Evolutionary conservation across 2,113 vertebrate species (phyloP), one percentile per base, ranked within the genome.

Genomic region (Columba janthina): DNA sequence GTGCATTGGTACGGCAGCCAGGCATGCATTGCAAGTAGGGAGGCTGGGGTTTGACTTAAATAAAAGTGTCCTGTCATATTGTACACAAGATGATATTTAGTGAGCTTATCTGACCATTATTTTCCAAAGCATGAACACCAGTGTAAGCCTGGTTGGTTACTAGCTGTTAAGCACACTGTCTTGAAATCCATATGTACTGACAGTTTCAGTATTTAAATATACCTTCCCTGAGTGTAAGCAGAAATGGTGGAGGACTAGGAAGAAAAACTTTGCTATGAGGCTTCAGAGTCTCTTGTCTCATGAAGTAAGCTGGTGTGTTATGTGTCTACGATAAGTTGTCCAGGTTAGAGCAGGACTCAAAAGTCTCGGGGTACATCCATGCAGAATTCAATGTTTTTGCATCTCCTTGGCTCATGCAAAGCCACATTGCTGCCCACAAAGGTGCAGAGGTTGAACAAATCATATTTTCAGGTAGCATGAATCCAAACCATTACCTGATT

Each of bases 271-370:
- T 44, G 8, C 9, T 40, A 85, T 62, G 24, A 15, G 32, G 2
- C 18, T 84, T 86, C 38, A 24, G 10, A 50, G 31, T 32, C 11
- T 36, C 14, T 94, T 28, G 26, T 3, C 5, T 87, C 9, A 11
- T 44, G 26, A 78, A 53, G 24, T 19, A 61, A 56, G 3, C 4
- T 20, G 17, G 17, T 48, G 53, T 36, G 18, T 26, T 66, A 36
- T 0, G 0, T n/a, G 8, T 24, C 20, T 82, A 32, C 22, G 51
- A 11, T 11, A 11, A 2, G 11, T 64, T 74, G 15, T 57, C 31
- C 2, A 0, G 18, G 5, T 51, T 89, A 15, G 29, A 65, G 10
- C 8, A 69, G 34, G 26, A 50, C 29, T 73, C 12, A 20, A 75
- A 50, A 14, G 29, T 72, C 29, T 85, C 18, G 36, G 36, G 40